These are phyloP conservation scores for Bombus turneri DNA, from an alignment of 1,140 invertebrate species.

Conservation along the genomic window DNA sequence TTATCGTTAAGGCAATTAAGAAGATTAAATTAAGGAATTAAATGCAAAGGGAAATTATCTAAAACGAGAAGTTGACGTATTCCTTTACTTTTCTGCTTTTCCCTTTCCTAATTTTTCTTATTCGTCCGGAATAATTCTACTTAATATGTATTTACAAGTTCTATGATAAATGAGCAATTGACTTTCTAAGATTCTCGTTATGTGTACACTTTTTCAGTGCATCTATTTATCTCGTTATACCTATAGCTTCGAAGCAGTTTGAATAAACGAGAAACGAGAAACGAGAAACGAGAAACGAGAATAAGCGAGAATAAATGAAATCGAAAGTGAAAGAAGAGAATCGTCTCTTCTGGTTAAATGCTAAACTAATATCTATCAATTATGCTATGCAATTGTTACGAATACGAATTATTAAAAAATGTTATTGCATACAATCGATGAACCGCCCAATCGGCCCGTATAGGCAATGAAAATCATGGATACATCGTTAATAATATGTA, in stretches of 20 bases:
- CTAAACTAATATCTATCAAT: not conserved
- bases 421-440: not conserved
- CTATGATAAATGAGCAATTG: not conserved
- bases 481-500: not conserved
- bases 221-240: not conserved
- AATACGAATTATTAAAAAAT: not conserved
- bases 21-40: no score
- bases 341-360: not conserved
- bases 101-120: not conserved
- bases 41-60: no score
- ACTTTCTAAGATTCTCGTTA: no score
- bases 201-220: fast-evolving
- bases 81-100: not conserved
- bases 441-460: not conserved
- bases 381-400: not conserved
- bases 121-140: not conserved
- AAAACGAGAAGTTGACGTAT: fast-evolving
- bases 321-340: not conserved
- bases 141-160: not conserved
- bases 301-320: not conserved
- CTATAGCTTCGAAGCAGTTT: not conserved
- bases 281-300: no score
- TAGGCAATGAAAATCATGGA: not conserved
- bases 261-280: no score
- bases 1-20: no score